These are phyloP conservation scores for Hemicentrotus pulcherrimus DNA, from an alignment of 35 echinoderm and acorn worm genomes.

Conservation along the genomic window DNA sequence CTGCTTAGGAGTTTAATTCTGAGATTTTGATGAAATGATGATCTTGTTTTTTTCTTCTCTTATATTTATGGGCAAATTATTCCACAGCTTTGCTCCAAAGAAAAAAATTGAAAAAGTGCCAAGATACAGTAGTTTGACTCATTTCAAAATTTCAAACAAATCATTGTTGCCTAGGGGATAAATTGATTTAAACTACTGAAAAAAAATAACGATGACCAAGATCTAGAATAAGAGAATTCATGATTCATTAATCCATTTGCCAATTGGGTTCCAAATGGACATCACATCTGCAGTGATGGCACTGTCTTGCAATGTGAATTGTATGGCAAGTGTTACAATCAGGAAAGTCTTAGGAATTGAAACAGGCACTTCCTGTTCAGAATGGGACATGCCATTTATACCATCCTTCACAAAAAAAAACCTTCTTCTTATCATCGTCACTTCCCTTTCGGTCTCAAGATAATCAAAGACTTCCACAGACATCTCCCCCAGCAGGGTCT, in stretches of 20 bases:
- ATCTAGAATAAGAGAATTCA: not conserved
- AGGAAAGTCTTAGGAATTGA: not conserved
- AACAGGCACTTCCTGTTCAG: not conserved
- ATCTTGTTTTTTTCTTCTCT: too few species aligned
- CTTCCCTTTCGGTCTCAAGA: not conserved
- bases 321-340: not conserved
- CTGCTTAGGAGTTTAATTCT: too few species aligned
- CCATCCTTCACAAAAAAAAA: not conserved
- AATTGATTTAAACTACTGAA: not conserved
- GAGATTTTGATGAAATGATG: too few species aligned
- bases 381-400: not conserved
- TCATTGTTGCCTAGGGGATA: not conserved
- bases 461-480: slow-evolving; percentile 12
- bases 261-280: not conserved
- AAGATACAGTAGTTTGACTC: too few species aligned
- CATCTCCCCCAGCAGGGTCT: slow-evolving; percentile 1
- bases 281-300: not conserved
- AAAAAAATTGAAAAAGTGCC: too few species aligned
- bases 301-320: not conserved
- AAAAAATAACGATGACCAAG: not conserved
- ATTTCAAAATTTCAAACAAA: not conserved
- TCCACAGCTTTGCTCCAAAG: too few species aligned
- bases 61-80: too few species aligned
- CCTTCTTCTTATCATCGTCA: not conserved
- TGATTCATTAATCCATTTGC: not conserved